Percentiles rank a stretch among this genome's conserved stretches.
These are phyloP conservation scores for Calliopsis andreniformis DNA, from an alignment of 1,140 invertebrate species.

Conservation along the genomic window DNA sequence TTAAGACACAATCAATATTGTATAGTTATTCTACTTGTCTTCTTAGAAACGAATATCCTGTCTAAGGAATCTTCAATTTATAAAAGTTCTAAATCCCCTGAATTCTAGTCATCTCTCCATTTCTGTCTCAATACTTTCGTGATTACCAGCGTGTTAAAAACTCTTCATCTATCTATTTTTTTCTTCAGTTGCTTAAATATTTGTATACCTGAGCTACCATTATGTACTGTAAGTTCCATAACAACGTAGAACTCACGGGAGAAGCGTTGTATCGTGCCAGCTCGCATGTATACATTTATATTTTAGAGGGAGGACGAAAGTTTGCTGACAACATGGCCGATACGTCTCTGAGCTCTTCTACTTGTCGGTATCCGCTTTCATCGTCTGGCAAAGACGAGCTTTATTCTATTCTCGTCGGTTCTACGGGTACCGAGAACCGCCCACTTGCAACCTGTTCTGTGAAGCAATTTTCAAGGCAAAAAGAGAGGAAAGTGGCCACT, in stretches of 20 bases:
- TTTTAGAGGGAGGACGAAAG: constrained; percentile 66
- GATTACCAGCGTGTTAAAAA: too few species aligned
- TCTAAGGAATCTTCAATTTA: too few species aligned
- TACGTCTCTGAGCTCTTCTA: constrained; percentile 63
- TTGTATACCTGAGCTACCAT: too few species aligned
- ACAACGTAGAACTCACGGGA: constrained; percentile 51
- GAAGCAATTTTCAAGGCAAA: constrained; percentile 67
- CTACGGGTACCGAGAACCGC: constrained; percentile 56
- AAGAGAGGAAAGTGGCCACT: constrained; percentile 48
- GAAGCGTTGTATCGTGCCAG: constrained; percentile 59
- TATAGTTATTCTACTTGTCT: not conserved
- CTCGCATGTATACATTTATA: constrained; percentile 66
- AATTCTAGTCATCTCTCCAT: too few species aligned
- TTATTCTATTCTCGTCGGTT: constrained; percentile 63
- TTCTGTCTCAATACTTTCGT: too few species aligned
- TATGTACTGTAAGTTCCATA: not conserved
- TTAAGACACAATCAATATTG: not conserved
- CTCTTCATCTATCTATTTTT: too few species aligned
- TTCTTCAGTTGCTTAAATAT: too few species aligned
- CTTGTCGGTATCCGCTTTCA: constrained; percentile 59
- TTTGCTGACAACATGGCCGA: constrained; percentile 69
- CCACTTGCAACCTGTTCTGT: constrained; percentile 64
- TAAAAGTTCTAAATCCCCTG: too few species aligned
- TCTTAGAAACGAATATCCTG: not conserved
- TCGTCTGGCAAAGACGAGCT: constrained; percentile 59